phyloP scores from a whole-genome alignment of 2,888 invertebrate genomes.

The Hofmannophila pseudospretella region DNA sequence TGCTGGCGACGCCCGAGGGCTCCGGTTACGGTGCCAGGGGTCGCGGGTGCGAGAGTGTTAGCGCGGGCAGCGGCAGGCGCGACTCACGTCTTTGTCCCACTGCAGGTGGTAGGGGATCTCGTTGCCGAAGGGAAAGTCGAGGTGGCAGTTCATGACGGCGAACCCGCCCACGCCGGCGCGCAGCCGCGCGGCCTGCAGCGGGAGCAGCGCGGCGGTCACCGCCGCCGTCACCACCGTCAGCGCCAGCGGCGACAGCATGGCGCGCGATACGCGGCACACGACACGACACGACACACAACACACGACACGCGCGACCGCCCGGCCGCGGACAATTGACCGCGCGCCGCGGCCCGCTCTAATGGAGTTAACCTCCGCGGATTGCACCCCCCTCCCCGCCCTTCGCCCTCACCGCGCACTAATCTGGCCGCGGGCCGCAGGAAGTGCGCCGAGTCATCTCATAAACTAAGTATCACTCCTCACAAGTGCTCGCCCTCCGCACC shows the following conservation, averaged over 20 bases:
- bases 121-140: constrained; percentile 92
- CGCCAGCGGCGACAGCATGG: constrained; percentile 6
- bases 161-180: constrained; percentile 87
- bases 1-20: no score
- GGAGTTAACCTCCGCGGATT: no score
- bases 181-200: constrained; percentile 63
- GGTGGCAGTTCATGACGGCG: constrained; percentile 88
- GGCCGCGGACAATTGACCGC: no score
- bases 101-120: constrained; percentile 91
- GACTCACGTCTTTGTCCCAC: constrained; percentile 93
- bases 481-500: no score
- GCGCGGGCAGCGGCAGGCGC: background rate
- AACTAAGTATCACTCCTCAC: no score
- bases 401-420: no score
- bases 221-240: constrained; percentile 14
- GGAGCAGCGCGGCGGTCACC: constrained; percentile 42
- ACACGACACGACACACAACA: constrained; percentile 10
- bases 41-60: no score
- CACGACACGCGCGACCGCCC: background rate
- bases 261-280: constrained; percentile 6
- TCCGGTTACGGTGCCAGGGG: no score
- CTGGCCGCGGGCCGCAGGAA: no score
- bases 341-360: no score
- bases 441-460: no score
- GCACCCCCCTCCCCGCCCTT: no score